Conservation (phyloP, 2,797 vertebrate genomes). For the Glossophaga mutica region DNA sequence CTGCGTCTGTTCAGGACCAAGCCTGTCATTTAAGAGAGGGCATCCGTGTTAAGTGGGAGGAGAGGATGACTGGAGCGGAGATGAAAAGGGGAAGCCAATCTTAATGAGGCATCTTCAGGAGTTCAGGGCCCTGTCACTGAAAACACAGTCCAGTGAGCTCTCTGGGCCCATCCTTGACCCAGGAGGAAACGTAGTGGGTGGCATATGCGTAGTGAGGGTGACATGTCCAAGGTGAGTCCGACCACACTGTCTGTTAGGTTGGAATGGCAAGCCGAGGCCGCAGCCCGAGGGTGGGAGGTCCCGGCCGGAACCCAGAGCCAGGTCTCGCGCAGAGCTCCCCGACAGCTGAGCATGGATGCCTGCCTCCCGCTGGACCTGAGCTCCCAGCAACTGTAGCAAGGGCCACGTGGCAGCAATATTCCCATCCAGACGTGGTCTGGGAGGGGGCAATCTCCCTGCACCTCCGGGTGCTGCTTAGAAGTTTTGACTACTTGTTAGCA, state of each 20-base stretch:
- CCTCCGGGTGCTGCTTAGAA: background rate
- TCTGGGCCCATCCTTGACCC: background rate
- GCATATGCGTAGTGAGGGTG: background rate
- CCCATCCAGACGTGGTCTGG: background rate
- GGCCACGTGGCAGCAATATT: background rate
- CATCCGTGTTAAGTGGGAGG: background rate
- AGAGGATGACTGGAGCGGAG: background rate
- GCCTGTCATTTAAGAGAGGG: background rate
- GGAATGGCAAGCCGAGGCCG: background rate
- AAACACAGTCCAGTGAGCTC: background rate
- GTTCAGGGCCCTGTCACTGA: background rate
- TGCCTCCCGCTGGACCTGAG: background rate
- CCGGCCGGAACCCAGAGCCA: background rate
- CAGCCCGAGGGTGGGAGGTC: background rate
- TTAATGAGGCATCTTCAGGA: background rate
- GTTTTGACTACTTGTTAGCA: background rate
- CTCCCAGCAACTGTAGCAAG: background rate
- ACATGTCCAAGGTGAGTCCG: accelerated
- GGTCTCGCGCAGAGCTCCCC: background rate
- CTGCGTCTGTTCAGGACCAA: background rate
- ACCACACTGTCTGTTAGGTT: background rate
- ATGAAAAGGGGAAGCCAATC: background rate
- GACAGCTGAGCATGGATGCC: background rate
- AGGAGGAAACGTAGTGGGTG: background rate
- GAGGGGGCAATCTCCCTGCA: background rate